phyloP scores from a whole-genome alignment of 1,140 invertebrate genomes.

The Ptiloglossa arizonensis region DNA sequence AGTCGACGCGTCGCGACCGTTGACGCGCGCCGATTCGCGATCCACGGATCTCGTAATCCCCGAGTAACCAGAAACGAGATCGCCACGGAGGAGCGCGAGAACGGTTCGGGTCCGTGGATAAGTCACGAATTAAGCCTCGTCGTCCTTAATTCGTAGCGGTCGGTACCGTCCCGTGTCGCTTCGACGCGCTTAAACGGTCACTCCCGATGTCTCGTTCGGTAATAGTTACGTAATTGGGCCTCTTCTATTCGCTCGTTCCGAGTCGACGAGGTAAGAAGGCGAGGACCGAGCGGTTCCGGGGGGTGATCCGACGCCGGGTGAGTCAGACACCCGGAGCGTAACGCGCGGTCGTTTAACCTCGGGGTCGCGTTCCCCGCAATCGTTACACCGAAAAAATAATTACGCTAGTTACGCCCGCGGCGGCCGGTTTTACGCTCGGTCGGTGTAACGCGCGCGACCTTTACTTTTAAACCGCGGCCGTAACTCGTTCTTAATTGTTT shows the following conservation, averaged over 20 bases:
- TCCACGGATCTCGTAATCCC: no score
- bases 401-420: slow-evolving; percentile 15
- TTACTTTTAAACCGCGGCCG: slow-evolving; percentile 49
- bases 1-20: no score
- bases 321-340: slow-evolving; percentile 11
- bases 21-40: no score
- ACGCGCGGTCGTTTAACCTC: slow-evolving; percentile 30
- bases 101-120: background rate
- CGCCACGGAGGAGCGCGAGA: no score
- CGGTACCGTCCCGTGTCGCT: background rate
- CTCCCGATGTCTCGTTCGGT: slow-evolving; percentile 4
- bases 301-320: background rate
- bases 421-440: background rate
- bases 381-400: slow-evolving; percentile 49
- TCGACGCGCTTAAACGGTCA: slow-evolving; percentile 14
- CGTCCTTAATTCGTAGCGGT: slow-evolving; percentile 32
- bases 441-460: slow-evolving; percentile 12
- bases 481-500: slow-evolving; percentile 59
- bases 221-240: slow-evolving; percentile 25
- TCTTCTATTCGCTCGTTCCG: background rate
- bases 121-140: slow-evolving; percentile 17
- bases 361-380: slow-evolving; percentile 30
- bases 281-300: background rate
- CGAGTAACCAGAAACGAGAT: no score
- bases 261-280: slow-evolving; percentile 25